These are phyloP conservation scores for Enteromius anoplus DNA, from an alignment of 2,797 vertebrate genomes.

Conservation along the genomic window DNA sequence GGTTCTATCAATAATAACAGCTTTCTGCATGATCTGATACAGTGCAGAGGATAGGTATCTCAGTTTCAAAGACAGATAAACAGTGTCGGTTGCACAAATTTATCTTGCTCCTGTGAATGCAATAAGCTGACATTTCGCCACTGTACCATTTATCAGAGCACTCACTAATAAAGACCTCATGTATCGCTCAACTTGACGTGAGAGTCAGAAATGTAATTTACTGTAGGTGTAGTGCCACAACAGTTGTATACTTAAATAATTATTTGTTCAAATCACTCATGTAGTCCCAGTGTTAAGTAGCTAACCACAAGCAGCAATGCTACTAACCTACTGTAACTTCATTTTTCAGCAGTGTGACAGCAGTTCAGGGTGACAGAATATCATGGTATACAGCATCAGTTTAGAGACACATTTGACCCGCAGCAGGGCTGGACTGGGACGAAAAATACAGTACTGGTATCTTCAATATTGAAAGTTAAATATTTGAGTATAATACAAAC, in stretches of 20 bases:
- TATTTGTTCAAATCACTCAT: conserved; percentile 24
- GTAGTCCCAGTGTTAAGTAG: conserved; percentile 8
- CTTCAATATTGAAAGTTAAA: too few species aligned
- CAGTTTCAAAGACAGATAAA: conserved; percentile 32
- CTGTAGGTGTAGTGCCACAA: neutral
- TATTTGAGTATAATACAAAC: too few species aligned
- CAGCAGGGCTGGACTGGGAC: too few species aligned
- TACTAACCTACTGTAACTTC: neutral
- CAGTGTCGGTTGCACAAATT: conserved; percentile 9
- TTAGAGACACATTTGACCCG: neutral
- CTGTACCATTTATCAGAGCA: conserved; percentile 6
- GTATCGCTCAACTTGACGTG: conserved; percentile 5
- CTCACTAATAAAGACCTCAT: neutral
- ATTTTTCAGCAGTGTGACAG: neutral
- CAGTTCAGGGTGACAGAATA: neutral
- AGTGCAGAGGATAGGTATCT: conserved; percentile 24
- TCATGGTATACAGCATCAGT: neutral
- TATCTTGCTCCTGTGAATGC: conserved; percentile 2
- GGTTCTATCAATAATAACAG: conserved; percentile 39
- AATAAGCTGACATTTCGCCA: conserved; percentile 9
- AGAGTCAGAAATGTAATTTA: conserved; percentile 18
- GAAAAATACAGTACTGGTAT: too few species aligned
- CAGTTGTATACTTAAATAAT: neutral
- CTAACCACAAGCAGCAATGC: neutral
- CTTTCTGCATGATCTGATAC: conserved; percentile 37